A percentile compares a stretch with the other conserved stretches of the same genome.
Evolutionary conservation across 2,797 vertebrate species (phyloP).

Genomic region (Danio aesculapii): DNA sequence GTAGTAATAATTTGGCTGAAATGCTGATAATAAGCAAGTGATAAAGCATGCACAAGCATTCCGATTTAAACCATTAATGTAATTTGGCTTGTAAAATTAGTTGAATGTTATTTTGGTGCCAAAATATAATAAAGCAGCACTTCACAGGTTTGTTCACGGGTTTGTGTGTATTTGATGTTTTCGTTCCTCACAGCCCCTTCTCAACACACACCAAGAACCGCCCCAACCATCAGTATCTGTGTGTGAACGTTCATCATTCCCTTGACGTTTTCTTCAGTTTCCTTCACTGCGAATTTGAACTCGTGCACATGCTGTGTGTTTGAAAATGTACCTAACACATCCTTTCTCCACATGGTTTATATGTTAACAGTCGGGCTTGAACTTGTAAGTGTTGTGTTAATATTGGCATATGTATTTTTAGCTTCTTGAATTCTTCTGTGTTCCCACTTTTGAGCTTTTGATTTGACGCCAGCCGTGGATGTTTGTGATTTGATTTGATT

Average conservation of each 20-base stretch:
- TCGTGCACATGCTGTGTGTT: conserved; percentile 38
- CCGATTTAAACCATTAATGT: not conserved
- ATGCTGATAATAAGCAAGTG: too few relatives aligned
- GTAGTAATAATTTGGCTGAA: too few relatives aligned
- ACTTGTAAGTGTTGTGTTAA: conserved; percentile 40
- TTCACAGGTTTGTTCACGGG: not conserved
- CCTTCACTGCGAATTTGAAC: conserved; percentile 35
- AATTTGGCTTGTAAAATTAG: not conserved
- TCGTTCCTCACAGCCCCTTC: not conserved
- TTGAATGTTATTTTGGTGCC: not conserved
- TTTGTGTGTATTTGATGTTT: conserved; percentile 4
- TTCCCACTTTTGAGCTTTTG: conserved; percentile 35
- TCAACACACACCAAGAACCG: not conserved
- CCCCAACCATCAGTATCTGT: conserved; percentile 37
- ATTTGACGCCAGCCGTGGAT: conserved; percentile 47
- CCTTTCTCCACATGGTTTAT: conserved; percentile 39
- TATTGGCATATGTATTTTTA: conserved; percentile 21
- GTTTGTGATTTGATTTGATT: conserved; percentile 27
- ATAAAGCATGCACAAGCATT: not conserved
- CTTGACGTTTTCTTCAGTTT: conserved; percentile 34
- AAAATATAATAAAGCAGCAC: not conserved
- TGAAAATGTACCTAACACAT: conserved; percentile 33
- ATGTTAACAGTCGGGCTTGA: conserved; percentile 40
- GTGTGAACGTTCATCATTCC: conserved; percentile 38
- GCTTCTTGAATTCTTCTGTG: conserved; percentile 28